These are phyloP conservation scores for Peucedramus taeniatus DNA, from an alignment of 2,113 vertebrate species.

Conservation along the genomic window DNA sequence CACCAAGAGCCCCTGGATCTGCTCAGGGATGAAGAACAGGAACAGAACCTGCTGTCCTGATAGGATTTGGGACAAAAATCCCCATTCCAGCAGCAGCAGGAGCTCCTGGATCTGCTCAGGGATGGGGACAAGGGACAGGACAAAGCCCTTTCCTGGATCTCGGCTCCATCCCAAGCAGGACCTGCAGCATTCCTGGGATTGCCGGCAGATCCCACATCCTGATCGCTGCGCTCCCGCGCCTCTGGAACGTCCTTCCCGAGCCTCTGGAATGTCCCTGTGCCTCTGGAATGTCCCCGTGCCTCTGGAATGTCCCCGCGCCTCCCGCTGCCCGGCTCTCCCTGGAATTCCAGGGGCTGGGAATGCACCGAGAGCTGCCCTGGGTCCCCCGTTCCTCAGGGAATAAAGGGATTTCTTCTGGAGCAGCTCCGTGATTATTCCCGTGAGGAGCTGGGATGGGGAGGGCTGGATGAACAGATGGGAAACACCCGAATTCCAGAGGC, in stretches of 20 bases:
- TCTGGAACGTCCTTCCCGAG: background rate
- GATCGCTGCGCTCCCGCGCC: no score
- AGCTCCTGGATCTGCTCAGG: background rate
- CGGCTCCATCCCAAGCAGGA: background rate
- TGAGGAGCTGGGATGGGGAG: background rate
- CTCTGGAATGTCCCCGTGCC: background rate
- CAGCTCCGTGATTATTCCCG: background rate
- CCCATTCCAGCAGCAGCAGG: no score
- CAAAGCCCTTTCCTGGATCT: background rate
- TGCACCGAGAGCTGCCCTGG: background rate
- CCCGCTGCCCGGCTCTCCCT: background rate
- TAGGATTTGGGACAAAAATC: background rate
- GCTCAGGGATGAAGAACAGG: background rate
- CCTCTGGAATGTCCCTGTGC: background rate
- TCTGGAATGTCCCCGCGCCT: background rate
- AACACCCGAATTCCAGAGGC: background rate
- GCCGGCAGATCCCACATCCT: background rate
- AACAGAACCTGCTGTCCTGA: background rate
- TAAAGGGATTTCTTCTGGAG: background rate
- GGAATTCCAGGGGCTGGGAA: background rate
- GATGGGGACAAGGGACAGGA: background rate
- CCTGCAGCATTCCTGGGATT: background rate
- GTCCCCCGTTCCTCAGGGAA: background rate
- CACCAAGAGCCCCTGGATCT: accelerated
- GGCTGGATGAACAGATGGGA: background rate